phyloP scores from a whole-genome alignment of 2,888 invertebrate species.

The Steinernema hermaphroditum region DNA sequence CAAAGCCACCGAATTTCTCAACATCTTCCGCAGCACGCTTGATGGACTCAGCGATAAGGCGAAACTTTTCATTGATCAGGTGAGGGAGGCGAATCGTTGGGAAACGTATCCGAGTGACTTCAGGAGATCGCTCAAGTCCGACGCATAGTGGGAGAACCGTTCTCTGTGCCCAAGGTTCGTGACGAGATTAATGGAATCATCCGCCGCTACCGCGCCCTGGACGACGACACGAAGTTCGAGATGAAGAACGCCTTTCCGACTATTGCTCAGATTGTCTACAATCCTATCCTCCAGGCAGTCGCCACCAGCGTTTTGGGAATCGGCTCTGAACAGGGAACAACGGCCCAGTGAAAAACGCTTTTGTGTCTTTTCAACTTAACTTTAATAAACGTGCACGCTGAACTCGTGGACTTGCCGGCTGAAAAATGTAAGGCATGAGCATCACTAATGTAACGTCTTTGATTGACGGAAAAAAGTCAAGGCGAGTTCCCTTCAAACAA shows the following conservation, averaged over 20 bases:
- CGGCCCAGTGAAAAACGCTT: too few relatives aligned
- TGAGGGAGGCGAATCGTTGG: too few relatives aligned
- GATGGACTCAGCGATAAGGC: constrained; percentile 42
- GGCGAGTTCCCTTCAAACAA: too few relatives aligned
- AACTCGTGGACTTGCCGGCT: too few relatives aligned
- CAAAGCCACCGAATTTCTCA: constrained; percentile 43
- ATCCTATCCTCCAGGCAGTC: not conserved
- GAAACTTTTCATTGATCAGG: constrained; percentile 43
- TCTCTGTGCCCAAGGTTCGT: constrained; percentile 39
- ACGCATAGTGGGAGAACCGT: constrained; percentile 31
- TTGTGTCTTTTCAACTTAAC: too few relatives aligned
- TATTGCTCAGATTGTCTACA: constrained; percentile 40
- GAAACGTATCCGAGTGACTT: not conserved
- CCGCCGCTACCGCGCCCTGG: constrained; percentile 39
- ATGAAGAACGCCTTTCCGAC: constrained; percentile 42
- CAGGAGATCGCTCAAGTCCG: constrained; percentile 39
- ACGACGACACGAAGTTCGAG: constrained; percentile 39
- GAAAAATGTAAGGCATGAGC: too few relatives aligned
- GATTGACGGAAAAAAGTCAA: too few relatives aligned
- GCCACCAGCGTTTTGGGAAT: not conserved
- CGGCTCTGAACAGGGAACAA: not conserved
- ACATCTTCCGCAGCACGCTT: constrained; percentile 36
- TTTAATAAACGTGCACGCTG: too few relatives aligned
- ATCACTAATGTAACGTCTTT: too few relatives aligned
- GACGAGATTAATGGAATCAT: constrained; percentile 37